These are phyloP conservation scores for Xiphias gladius DNA, from an alignment of 2,113 vertebrate species.

Conservation along the genomic window DNA sequence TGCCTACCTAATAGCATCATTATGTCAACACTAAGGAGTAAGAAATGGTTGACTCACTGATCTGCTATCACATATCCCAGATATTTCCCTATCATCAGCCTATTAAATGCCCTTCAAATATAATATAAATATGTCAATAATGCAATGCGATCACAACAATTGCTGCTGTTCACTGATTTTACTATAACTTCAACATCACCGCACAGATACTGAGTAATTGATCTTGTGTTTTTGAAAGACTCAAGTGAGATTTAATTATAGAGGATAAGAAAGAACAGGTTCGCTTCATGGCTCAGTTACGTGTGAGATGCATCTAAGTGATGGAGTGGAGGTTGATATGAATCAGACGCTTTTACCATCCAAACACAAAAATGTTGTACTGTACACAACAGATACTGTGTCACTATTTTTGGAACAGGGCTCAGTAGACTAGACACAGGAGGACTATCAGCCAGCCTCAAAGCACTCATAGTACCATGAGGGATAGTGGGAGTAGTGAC, in stretches of 20 bases:
- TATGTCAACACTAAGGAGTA: background rate
- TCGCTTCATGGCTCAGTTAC: conserved; percentile 48
- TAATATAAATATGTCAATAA: conserved; percentile 45
- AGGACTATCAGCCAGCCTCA: conserved; percentile 53
- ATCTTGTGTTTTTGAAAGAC: conserved; percentile 55
- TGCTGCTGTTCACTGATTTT: conserved; percentile 37
- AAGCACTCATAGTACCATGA: conserved; percentile 55
- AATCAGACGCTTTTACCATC: conserved; percentile 52
- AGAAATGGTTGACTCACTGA: background rate
- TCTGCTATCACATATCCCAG: conserved; percentile 10
- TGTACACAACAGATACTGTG: conserved; percentile 28
- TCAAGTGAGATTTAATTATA: conserved; percentile 67
- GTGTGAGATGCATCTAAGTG: conserved; percentile 57
- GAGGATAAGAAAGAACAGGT: conserved; percentile 58
- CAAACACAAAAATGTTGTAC: conserved; percentile 46
- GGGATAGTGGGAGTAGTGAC: conserved; percentile 54
- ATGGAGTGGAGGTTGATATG: conserved; percentile 45
- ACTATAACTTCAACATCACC: conserved; percentile 38
- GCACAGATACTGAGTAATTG: conserved; percentile 52
- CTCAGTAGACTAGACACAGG: conserved; percentile 48
- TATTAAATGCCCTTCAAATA: conserved; percentile 49
- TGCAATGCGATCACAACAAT: conserved; percentile 51
- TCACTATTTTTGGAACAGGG: conserved; percentile 42
- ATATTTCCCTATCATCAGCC: conserved; percentile 21
- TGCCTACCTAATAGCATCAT: conserved; percentile 6